A percentile compares a stretch with the other conserved stretches of the same genome.
These are phyloP conservation scores for Diadegma fenestrale DNA, from an alignment of 2,888 invertebrate genomes.

Conservation along the genomic window DNA sequence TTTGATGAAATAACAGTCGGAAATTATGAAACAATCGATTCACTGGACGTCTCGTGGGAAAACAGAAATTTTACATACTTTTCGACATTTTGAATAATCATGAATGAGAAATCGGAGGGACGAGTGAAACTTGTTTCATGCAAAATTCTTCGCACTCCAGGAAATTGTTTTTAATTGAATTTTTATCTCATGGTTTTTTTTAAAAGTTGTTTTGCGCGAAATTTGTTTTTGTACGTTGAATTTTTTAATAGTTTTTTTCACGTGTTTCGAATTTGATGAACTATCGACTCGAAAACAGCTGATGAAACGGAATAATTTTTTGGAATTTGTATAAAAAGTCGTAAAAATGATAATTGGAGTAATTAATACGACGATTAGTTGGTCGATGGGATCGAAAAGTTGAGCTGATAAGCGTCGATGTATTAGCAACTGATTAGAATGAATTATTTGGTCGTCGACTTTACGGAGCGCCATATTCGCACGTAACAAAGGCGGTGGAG, in stretches of 20 bases:
- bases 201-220: neutral
- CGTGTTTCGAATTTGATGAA: neutral
- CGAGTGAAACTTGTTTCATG: neutral
- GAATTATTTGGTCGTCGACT: neutral
- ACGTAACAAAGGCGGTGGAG: neutral
- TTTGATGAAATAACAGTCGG: too few species aligned
- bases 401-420: conserved; percentile 4
- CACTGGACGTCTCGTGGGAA: too few species aligned
- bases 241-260: neutral
- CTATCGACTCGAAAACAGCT: neutral
- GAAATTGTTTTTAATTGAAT: neutral
- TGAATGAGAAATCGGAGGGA: neutral
- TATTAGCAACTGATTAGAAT: conserved; percentile 10
- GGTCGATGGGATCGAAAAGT: neutral
- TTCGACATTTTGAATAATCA: neutral
- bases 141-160: neutral
- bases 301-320: neutral
- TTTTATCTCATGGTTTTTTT: neutral
- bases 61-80: too few species aligned
- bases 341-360: neutral
- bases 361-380: neutral
- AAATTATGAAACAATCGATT: too few species aligned
- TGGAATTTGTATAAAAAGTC: neutral
- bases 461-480: conserved; percentile 15
- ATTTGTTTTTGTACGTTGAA: neutral